Evolutionary conservation across 2,888 invertebrate genomes (phyloP), one percentile per base, ranked within the genome.

Genomic region (Phoronis australis): DNA sequence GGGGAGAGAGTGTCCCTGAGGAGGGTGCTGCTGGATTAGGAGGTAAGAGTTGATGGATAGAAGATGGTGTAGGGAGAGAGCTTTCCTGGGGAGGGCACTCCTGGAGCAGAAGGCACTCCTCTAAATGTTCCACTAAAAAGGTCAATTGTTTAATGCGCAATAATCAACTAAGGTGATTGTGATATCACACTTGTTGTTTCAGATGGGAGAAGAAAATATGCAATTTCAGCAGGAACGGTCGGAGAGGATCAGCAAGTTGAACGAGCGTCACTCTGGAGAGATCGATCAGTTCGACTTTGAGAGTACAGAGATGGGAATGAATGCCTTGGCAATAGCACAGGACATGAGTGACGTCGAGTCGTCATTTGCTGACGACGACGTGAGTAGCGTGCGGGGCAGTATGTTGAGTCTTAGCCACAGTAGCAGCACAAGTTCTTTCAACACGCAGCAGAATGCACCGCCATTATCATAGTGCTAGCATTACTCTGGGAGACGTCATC

Each of bases 41-140:
- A n/a, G n/a, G n/a, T n/a, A n/a, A n/a, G n/a, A n/a, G n/a, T n/a
- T 1, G n/a, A n/a, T n/a, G n/a, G n/a, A n/a, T n/a, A n/a, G n/a
- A n/a, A n/a, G n/a, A n/a, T n/a, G n/a, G n/a, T n/a, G n/a, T 99
- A 21, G 93, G 96, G 78, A 95, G 96, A 71, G 94, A 46, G 95
- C 97, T 25, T 87, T 88, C 45, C 87, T 94, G 43, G 83, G 97
- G 45, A 83, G 90, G 61, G 89, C 92, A 51, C 82, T 96, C 59
- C 83, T 99, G 47, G 94, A 96, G 76, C 92, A 94, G 79, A 96
- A 96, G n/a, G n/a, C n/a, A n/a, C n/a, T n/a, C n/a, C n/a, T n/a
- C n/a, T n/a, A n/a, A n/a, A n/a, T n/a, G n/a, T n/a, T n/a, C n/a
- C n/a, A n/a, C n/a, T n/a, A n/a, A n/a, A n/a, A n/a, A n/a, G n/a